Conservation (phyloP, 1,140 invertebrate genomes). For the Zaprionus davidi region DNA sequence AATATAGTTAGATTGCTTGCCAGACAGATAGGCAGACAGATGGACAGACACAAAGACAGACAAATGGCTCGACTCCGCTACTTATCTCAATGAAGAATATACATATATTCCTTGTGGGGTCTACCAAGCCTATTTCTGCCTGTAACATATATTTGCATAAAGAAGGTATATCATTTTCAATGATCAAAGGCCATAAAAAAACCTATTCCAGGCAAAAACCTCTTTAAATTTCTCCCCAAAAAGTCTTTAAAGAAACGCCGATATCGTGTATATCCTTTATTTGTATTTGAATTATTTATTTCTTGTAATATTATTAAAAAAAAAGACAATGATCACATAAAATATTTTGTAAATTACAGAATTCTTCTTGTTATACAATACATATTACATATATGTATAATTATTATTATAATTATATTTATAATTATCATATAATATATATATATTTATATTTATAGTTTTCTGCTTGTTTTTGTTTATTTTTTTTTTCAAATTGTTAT, state of each 20-base stretch:
- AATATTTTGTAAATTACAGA: slow-evolving; percentile 83
- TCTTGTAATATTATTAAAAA: slow-evolving; percentile 79
- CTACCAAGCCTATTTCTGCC: no score
- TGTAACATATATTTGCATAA: no score
- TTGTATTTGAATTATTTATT: slow-evolving; percentile 81
- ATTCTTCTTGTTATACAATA: slow-evolving; percentile 77
- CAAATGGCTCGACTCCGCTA: no score
- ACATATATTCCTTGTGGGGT: no score
- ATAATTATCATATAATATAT: slow-evolving; percentile 59
- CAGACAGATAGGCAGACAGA: no score
- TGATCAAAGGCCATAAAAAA: neutral
- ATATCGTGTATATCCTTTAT: slow-evolving; percentile 71
- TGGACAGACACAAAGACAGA: no score
- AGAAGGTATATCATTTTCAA: no score
- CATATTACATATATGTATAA: slow-evolving; percentile 71
- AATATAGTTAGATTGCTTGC: no score
- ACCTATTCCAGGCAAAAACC: neutral
- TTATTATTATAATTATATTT: slow-evolving; percentile 56
- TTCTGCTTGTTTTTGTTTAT: slow-evolving; percentile 20
- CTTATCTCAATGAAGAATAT: no score
- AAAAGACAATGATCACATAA: slow-evolving; percentile 82
- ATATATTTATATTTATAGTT: slow-evolving; percentile 64
- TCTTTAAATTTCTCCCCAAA: no score
- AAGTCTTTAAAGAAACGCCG: slow-evolving; percentile 6
- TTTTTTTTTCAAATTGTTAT: slow-evolving; percentile 17